Base-by-base conservation (phyloP, 2,113 vertebrate genomes). In the Ochotona princeps region DNA sequence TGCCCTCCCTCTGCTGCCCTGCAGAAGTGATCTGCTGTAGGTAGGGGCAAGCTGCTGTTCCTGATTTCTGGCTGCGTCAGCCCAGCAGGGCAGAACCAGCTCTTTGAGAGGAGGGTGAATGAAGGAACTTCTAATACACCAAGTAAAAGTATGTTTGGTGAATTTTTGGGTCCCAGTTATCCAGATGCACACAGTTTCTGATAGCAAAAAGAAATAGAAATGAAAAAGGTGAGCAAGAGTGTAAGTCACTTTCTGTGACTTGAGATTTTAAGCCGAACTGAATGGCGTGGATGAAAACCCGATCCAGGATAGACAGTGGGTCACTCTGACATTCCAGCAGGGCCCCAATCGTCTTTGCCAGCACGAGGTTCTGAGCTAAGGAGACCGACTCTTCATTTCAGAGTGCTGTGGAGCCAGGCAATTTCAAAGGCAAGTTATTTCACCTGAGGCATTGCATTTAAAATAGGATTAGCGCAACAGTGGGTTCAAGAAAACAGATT, bases 1-100 rank as follows among this genome's bases (percentile, higher is more conserved):
- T 94, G 75, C 93, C 89, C 3, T 61, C 81, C 17, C 82, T 61
- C 86, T 30, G 51, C 90, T 93, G 92, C 91, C 32, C 32, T 96
- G 97, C 89, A 96, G 92, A 94, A 89, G 82, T 89, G 90, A 51
- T 8, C 61, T 47, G 35, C 44, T 49, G 25, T 78, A 94, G 96
- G 32, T 89, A 96, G 97, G 96, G 96, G 95, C 96, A 79, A 47
- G 70, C 94, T 96, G 92, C 80, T 85, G 0, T 96, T 93, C 96
- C 67, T 86, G n/a, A 78, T 95, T n/a, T 84, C 7, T 2, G 1
- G 65, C 1, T 38, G 23, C 21, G 44, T 81, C 69, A 14, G 67
- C 86, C 76, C 73, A 70, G 8, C 25, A 69, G 83, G 86, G 86
- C 23, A 79, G 8, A n/a, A 63, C 5, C 1, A 28, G 47, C 69